These are phyloP conservation scores for Drosophila nebulosa DNA, from an alignment of 1,140 invertebrate species.

Conservation along the genomic window DNA sequence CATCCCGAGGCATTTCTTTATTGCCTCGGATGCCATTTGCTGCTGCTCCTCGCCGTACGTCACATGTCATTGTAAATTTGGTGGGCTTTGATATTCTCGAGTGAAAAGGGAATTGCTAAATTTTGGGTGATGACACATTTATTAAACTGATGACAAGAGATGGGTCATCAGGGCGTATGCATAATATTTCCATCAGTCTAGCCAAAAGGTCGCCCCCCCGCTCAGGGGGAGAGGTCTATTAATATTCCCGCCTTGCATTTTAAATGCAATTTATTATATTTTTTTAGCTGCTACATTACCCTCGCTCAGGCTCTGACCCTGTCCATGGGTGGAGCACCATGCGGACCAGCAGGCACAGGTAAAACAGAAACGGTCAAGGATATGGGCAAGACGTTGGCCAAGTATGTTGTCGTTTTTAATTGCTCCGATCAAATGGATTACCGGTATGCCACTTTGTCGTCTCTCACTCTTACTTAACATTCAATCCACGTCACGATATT, in stretches of 20 bases:
- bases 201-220: constrained; percentile 11
- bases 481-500: constrained; percentile 11
- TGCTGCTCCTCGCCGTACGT: too few relatives aligned
- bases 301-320: constrained; percentile 96
- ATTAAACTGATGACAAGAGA: constrained; percentile 14
- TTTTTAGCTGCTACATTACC: constrained; percentile 95
- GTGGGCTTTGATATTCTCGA: neutral
- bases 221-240: constrained; percentile 1
- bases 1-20: neutral
- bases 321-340: constrained; percentile 97
- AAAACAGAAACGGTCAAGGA: constrained; percentile 99
- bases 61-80: constrained; percentile 4
- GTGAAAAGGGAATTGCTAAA: constrained; percentile 35
- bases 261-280: constrained; percentile 29
- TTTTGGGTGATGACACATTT: constrained; percentile 5
- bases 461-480: constrained; percentile 22
- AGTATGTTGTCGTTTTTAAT: constrained; percentile 99
- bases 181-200: constrained; percentile 26
- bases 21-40: neutral
- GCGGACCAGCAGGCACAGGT: constrained; percentile 96
- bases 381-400: constrained; percentile 98
- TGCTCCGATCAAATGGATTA: constrained; percentile 99
- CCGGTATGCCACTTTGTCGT: constrained; percentile 83
- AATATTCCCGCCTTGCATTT: constrained; percentile 29
- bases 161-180: constrained; percentile 24